Base-by-base conservation (phyloP, 2,888 invertebrate species). In the Drosophila sordidula region DNA sequence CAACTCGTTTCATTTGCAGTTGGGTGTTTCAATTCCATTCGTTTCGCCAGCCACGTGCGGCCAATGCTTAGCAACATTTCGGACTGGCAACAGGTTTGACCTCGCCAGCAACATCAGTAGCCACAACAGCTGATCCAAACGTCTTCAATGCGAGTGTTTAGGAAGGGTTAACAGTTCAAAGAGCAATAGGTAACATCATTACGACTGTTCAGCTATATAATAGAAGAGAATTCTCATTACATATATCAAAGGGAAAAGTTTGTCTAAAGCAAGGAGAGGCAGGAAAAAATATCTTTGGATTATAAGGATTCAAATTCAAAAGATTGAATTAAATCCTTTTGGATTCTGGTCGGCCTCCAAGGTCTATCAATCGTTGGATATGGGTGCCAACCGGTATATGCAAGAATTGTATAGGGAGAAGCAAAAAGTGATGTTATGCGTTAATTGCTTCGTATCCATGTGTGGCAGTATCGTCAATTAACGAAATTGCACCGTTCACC, bases 321-420 rank as follows among this genome's bases (percentile, higher is more conserved):
- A n/a, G n/a, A n/a, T n/a, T n/a, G n/a, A n/a, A n/a, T n/a, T n/a
- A n/a, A n/a, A n/a, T n/a, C n/a, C n/a, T n/a, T n/a, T n/a, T n/a
- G n/a, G n/a, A n/a, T n/a, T n/a, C n/a, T n/a, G n/a, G n/a, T n/a
- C n/a, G n/a, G n/a, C n/a, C n/a, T n/a, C n/a, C n/a, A n/a, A 95
- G 95, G 95, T 94, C 95, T 94, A 94, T 94, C 67, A 78, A 78
- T 36, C 62, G 46, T 92, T 91, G 91, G 93, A 91, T 92, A 99
- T 99, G 99, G 99, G 99, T 93, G 99, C 99, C 91, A 99, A 99
- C 95, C 98, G 99, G 93, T 99, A 99, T 94, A 98, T 99, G 94
- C 98, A 98, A 93, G 99, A 99, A 93, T 94, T 99, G 91, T 99
- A 98, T 93, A 96, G 99, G 90, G 99, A 99, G 94, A 99, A 99